Conservation (phyloP, 2,888 invertebrate species). For the Marasmarcha lunaedactyla region DNA sequence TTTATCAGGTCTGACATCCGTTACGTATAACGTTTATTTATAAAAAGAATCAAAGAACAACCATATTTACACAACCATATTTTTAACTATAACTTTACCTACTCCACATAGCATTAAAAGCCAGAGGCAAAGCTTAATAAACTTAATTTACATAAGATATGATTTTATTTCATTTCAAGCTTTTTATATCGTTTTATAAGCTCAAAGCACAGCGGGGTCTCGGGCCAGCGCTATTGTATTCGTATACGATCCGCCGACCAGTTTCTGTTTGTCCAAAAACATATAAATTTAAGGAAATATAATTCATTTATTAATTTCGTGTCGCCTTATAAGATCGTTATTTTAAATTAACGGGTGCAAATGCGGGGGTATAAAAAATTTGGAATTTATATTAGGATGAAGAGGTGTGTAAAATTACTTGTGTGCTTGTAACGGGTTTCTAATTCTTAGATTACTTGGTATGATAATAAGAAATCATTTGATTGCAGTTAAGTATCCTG, state of each 20-base stretch:
- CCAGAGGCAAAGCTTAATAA: conserved; percentile 31
- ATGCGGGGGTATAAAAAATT: too few relatives aligned
- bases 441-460: too few relatives aligned
- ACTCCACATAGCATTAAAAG: background rate
- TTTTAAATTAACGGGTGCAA: background rate
- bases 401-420: too few relatives aligned
- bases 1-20: too few relatives aligned
- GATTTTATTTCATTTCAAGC: conserved; percentile 41
- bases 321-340: conserved; percentile 8
- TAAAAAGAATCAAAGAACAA: too few relatives aligned
- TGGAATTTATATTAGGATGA: too few relatives aligned
- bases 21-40: too few relatives aligned
- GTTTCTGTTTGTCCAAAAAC: conserved; percentile 55
- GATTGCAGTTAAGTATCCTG: too few relatives aligned
- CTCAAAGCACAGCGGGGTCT: conserved; percentile 46
- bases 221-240: conserved; percentile 52
- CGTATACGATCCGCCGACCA: conserved; percentile 48
- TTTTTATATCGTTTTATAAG: conserved; percentile 51
- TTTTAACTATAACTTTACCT: too few relatives aligned
- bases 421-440: too few relatives aligned
- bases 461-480: too few relatives aligned
- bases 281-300: conserved; percentile 46
- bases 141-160: conserved; percentile 56
- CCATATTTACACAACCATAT: too few relatives aligned
- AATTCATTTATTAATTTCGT: conserved; percentile 42